phyloP scores from a whole-genome alignment of 2,113 vertebrate genomes.

The Apodemus sylvaticus region DNA sequence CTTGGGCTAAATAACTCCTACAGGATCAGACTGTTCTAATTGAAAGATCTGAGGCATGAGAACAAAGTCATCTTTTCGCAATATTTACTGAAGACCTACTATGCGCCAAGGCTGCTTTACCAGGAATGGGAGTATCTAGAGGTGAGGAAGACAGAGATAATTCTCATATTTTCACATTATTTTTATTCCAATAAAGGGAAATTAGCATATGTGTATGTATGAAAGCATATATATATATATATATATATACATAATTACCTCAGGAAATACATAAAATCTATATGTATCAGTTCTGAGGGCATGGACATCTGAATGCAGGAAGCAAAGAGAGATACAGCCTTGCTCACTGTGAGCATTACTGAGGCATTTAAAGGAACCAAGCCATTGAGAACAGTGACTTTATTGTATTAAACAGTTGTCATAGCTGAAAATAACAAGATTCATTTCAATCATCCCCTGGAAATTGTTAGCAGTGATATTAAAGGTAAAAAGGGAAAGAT shows the following conservation, averaged over 20 bases:
- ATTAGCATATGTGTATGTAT: not conserved
- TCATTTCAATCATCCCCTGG: slow-evolving; percentile 33
- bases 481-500: slow-evolving; percentile 26
- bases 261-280: not conserved
- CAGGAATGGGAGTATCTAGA: not conserved
- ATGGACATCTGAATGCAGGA: not conserved
- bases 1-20: not conserved
- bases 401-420: not conserved
- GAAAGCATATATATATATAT: no score
- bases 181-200: slow-evolving; percentile 25
- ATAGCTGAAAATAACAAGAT: not conserved
- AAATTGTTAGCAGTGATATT: slow-evolving; percentile 22
- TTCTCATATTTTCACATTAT: not conserved
- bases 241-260: not conserved
- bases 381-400: slow-evolving; percentile 15
- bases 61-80: not conserved
- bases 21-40: not conserved
- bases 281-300: not conserved
- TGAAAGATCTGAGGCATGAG: not conserved
- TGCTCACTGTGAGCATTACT: not conserved
- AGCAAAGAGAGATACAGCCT: not conserved
- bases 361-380: slow-evolving; percentile 17
- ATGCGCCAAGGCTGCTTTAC: not conserved
- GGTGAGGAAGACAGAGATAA: not conserved
- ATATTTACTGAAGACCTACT: not conserved